A percentile compares a stretch with the other conserved stretches of the same genome.
Evolutionary conservation across 2,113 vertebrate species (phyloP).

Genomic region (Saccopteryx bilineata): DNA sequence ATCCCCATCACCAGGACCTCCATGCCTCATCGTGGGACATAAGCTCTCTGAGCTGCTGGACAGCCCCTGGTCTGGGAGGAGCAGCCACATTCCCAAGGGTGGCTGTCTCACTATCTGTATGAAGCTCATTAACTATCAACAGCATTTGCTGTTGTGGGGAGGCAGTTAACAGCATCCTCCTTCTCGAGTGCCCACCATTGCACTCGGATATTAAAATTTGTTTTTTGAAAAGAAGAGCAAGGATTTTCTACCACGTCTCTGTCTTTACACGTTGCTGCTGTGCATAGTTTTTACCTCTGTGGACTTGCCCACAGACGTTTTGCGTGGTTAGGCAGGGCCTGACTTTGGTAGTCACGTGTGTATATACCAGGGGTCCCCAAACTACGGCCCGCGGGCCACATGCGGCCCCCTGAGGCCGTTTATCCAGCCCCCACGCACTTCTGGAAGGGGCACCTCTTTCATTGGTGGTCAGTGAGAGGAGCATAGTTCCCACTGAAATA

Average conservation of each 20-base stretch:
- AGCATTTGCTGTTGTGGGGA: neutral
- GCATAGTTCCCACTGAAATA: no score
- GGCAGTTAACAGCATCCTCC: neutral
- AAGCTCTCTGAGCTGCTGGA: neutral
- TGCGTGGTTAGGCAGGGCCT: neutral
- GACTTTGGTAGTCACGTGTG: neutral
- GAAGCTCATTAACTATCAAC: neutral
- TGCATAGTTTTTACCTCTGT: no score
- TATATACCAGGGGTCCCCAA: neutral
- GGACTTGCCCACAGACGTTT: neutral
- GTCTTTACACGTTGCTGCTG: neutral
- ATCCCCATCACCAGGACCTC: no score
- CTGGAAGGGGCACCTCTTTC: no score
- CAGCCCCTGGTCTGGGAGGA: neutral
- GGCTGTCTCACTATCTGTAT: neutral
- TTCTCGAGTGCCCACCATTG: neutral
- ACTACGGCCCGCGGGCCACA: no score
- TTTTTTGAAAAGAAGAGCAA: neutral
- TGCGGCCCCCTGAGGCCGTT: no score
- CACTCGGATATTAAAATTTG: neutral
- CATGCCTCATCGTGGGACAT: fast-evolving
- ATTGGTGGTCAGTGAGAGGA: no score
- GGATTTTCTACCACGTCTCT: neutral
- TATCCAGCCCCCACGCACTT: no score
- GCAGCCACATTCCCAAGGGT: neutral